These are phyloP conservation scores for Ochropacha duplaris DNA, from an alignment of 2,888 invertebrate genomes.

Conservation along the genomic window DNA sequence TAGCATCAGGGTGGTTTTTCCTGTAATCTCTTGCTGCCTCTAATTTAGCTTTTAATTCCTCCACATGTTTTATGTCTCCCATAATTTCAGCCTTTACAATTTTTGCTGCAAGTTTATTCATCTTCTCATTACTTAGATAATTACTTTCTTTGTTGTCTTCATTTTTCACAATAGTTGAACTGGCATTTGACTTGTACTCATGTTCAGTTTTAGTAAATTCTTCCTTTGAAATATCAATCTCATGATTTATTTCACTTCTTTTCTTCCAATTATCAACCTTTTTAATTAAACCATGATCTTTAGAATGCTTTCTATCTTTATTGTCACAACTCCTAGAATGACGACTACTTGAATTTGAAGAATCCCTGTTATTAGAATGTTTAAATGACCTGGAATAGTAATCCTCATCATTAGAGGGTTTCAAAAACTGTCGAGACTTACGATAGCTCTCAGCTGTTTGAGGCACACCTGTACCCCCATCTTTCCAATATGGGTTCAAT, in stretches of 20 bases:
- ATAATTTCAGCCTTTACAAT: slow-evolving; percentile 97
- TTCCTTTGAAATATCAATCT: slow-evolving; percentile 4
- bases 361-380: slow-evolving; percentile 6
- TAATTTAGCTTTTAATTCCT: slow-evolving; percentile 88
- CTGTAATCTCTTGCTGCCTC: slow-evolving; percentile 85
- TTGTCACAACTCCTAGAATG: slow-evolving; percentile 9
- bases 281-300: not conserved
- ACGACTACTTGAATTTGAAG: slow-evolving; percentile 3
- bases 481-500: slow-evolving; percentile 96
- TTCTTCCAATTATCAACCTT: slow-evolving; percentile 4
- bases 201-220: not conserved
- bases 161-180: slow-evolving; percentile 15
- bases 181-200: not conserved
- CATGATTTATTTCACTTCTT: not conserved
- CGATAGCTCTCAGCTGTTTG: slow-evolving; percentile 59
- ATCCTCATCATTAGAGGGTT: slow-evolving; percentile 64
- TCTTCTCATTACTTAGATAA: slow-evolving; percentile 89
- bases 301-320: not conserved
- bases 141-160: slow-evolving; percentile 29
- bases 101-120: slow-evolving; percentile 95
- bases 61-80: slow-evolving; percentile 88
- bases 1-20: slow-evolving; percentile 65
- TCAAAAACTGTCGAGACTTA: slow-evolving; percentile 61
- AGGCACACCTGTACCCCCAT: slow-evolving; percentile 94
- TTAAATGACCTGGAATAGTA: slow-evolving; percentile 44